Evolutionary conservation across 2,888 invertebrate genomes (phyloP), one percentile per base, ranked within the genome.

Genomic region (Patella depressa): DNA sequence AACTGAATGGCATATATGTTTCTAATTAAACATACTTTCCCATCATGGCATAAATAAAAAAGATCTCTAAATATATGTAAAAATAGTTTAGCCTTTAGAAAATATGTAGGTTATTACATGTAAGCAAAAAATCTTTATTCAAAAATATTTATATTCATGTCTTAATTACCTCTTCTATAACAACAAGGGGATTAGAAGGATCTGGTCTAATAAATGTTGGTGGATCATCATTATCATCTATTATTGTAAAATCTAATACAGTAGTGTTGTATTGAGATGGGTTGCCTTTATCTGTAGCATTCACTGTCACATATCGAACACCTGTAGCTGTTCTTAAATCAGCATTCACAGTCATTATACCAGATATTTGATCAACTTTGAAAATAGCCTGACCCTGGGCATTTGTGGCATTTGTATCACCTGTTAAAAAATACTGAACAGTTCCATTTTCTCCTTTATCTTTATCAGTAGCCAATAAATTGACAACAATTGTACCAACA

Each of bases 141-240:
- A n/a, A n/a, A n/a, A 65, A n/a, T 11, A 19, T n/a, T 19, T 19
- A n/a, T 19, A 65, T 19, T 24, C n/a, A 65, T 19, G 19, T 12
- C 12, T 19, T 24, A n/a, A 45, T 53, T 24, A 82, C 82, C 81
- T 82, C 82, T 69, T 75, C 29, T n/a, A 79, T 76, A 71, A 75
- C 70, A 7, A 80, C 79, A 15, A 80, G 55, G 53, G 82, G 78
- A 72, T 79, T 80, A 53, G 76, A 72, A 14, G 78, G 70, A 71
- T 74, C 78, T 14, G 84, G 84, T 14, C 75, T 75, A 4, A 80
- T 72, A 76, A 84, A 84, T 34, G 75, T 59, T 0, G 98, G 97
- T 0, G 94, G 93, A 88, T 98, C 97, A 89, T 98, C 97, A 90
- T 98, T 98, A 0, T 98, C 96, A 91, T 98, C 98, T 29, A 95